phyloP scores from a whole-genome alignment of 1,140 invertebrate genomes.

The Sitophilus oryzae region DNA sequence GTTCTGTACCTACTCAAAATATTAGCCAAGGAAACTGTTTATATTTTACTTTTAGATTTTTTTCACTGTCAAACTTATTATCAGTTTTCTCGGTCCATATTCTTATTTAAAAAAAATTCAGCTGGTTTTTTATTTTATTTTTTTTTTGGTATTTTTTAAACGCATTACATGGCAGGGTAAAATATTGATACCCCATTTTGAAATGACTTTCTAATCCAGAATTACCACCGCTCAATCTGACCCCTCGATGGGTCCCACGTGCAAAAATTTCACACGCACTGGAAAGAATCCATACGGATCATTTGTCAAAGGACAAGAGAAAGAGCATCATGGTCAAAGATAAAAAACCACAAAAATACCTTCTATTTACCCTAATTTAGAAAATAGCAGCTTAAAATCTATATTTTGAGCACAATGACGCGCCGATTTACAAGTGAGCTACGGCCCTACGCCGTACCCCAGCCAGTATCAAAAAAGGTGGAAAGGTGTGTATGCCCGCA shows the following conservation, averaged over 20 bases:
- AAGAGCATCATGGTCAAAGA: not conserved
- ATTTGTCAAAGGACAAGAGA: too few relatives aligned
- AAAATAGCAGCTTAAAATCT: slow-evolving; percentile 5
- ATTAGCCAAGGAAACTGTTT: too few relatives aligned
- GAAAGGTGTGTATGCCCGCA: slow-evolving; percentile 4
- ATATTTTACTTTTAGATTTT: too few relatives aligned
- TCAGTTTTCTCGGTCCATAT: too few relatives aligned
- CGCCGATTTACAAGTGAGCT: slow-evolving; percentile 25
- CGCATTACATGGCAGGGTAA: too few relatives aligned
- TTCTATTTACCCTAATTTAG: slow-evolving; percentile 12
- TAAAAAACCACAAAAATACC: not conserved
- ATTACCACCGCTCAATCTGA: not conserved
- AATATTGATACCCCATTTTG: too few relatives aligned
- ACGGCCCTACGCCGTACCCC: not conserved
- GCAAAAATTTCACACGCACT: slow-evolving; percentile 4
- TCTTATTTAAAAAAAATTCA: too few relatives aligned
- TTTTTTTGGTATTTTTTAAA: too few relatives aligned
- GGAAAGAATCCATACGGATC: not conserved
- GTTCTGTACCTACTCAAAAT: too few relatives aligned
- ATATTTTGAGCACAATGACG: slow-evolving; percentile 12
- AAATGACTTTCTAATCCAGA: not conserved
- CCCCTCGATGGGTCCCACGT: not conserved
- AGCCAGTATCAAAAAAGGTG: not conserved
- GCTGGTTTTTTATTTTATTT: too few relatives aligned
- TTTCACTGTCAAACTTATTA: too few relatives aligned